A percentile compares a stretch with the other conserved stretches of the same genome.
Evolutionary conservation across 2,113 vertebrate genomes (phyloP).

Genomic region (Cnemophilus loriae): DNA sequence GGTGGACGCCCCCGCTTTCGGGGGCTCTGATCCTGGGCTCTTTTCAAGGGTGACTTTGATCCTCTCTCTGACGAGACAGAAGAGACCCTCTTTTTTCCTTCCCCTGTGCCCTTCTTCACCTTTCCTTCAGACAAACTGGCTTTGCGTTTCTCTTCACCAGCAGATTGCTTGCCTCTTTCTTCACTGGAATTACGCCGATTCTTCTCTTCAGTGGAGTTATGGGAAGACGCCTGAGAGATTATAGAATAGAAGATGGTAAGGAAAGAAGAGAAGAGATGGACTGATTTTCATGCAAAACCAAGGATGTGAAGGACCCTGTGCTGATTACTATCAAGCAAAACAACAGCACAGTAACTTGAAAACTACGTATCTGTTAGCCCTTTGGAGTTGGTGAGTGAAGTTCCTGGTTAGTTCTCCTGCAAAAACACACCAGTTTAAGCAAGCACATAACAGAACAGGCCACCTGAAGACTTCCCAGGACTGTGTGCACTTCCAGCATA

Average conservation of each 20-base stretch:
- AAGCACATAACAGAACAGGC: background rate
- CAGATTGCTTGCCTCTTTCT: slow-evolving; percentile 80
- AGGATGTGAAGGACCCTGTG: slow-evolving; percentile 21
- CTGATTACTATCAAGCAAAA: background rate
- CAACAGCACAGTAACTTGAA: background rate
- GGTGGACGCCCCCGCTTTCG: slow-evolving; percentile 88
- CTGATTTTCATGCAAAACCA: slow-evolving; percentile 46
- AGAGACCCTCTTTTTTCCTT: slow-evolving; percentile 77
- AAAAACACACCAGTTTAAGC: background rate
- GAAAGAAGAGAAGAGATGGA: slow-evolving; percentile 46
- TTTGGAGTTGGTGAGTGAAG: background rate
- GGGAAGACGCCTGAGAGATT: slow-evolving; percentile 78
- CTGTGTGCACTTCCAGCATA: background rate
- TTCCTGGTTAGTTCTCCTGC: slow-evolving; percentile 21
- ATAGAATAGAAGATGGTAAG: slow-evolving; percentile 64
- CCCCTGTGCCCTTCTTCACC: slow-evolving; percentile 74
- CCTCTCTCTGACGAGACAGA: slow-evolving; percentile 76
- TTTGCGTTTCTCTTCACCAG: slow-evolving; percentile 84
- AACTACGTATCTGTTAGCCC: background rate
- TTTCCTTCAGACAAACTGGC: slow-evolving; percentile 74
- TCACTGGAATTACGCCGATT: slow-evolving; percentile 81
- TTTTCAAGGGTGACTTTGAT: slow-evolving; percentile 77
- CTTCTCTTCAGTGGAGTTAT: slow-evolving; percentile 79
- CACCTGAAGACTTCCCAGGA: background rate
- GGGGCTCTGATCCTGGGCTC: slow-evolving; percentile 87